Base-by-base conservation (phyloP, 2,888 invertebrate species). In the Yponomeuta evonymella region DNA sequence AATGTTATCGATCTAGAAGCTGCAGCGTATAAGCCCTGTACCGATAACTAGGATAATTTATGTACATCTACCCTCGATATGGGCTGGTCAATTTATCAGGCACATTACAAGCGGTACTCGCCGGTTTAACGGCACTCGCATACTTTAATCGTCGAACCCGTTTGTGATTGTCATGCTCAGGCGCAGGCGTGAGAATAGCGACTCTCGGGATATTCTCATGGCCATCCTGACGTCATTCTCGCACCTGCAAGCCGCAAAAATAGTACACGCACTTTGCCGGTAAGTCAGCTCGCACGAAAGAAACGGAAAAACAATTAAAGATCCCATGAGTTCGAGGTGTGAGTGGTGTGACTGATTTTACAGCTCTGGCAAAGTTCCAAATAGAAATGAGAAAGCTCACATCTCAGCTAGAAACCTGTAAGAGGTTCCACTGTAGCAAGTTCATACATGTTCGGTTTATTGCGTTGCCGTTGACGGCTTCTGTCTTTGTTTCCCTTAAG, bases 161-260 rank as follows among this genome's bases (percentile, higher is more conserved):
- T 89, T 88, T 81, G 81, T 80, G 81, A 83, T 82, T 84, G 86
- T 83, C 84, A 83, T 82, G 79, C 29, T 1, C 63, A 15, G 63
- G 86, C 78, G 89, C 82, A 88, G 91, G 90, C 91, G 91, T 91
- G 91, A 89, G 91, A 91, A 87, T 87, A 85, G 87, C 85, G 78
- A 83, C 80, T 82, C 81, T 80, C 78, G 83, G 86, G 80, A 82
- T 83, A 84, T 87, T 89, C 89, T 88, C 91, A 91, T 85, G 88
- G 89, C 75, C 82, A 71, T 69, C 74, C 76, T 88, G 86, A 88
- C 88, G 88, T 89, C 90, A 88, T 76, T 78, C 75, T n/a, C 77
- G 82, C 89, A 90, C 90, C 90, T 90, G 90, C 87, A 83, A 73
- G 10, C 9, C 67, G 67, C 67, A n/a, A 67, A n/a, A 5, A 12